Evolutionary conservation across 2,113 vertebrate genomes (phyloP).

Genomic region (Syrmaticus mikado): DNA sequence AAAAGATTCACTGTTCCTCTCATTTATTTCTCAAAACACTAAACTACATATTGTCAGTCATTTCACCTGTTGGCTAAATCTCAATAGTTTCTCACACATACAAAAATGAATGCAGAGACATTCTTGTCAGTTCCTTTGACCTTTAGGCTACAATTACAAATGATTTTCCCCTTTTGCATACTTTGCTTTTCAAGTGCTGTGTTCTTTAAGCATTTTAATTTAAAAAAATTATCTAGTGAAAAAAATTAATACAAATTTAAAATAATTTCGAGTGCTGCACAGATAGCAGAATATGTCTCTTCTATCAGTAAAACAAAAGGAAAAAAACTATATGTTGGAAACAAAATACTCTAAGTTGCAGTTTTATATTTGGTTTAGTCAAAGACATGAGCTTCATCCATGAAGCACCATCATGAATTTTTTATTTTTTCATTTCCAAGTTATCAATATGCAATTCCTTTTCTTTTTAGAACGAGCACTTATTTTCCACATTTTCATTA

Average conservation of each 20-base stretch:
- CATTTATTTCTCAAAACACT: not conserved
- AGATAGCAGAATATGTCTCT: not conserved
- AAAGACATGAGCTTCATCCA: not conserved
- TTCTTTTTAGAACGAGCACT: not conserved
- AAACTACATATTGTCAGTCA: not conserved
- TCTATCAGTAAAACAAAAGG: not conserved
- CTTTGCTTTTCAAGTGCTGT: not conserved
- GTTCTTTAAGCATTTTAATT: not conserved
- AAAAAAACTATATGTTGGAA: not conserved
- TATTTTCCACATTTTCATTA: not conserved
- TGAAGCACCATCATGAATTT: not conserved
- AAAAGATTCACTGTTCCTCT: not conserved
- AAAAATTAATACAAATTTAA: not conserved
- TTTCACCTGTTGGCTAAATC: not conserved
- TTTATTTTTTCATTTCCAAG: not conserved
- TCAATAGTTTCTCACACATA: not conserved
- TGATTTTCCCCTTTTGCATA: not conserved
- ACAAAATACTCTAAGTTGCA: not conserved
- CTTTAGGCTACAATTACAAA: not conserved
- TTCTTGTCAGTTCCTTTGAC: not conserved
- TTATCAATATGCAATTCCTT: conserved; percentile 14
- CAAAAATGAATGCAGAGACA: not conserved
- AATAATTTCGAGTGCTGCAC: not conserved
- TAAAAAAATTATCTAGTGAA: not conserved
- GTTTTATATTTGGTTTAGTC: not conserved